phyloP scores from a whole-genome alignment of 2,113 vertebrate genomes.

The Pluvialis apricaria region DNA sequence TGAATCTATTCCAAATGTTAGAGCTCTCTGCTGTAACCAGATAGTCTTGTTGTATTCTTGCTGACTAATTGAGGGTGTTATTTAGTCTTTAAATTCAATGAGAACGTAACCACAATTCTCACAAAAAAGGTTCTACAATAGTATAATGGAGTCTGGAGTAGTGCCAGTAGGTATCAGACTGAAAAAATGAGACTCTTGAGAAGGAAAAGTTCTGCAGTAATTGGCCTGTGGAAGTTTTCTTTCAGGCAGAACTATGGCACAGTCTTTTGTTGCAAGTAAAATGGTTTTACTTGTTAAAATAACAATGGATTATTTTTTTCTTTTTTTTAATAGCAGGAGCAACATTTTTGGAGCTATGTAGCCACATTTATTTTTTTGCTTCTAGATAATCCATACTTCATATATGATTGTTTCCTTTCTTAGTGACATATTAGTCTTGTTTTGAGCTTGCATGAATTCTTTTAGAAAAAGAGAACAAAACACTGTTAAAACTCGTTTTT shows the following conservation, averaged over 20 bases:
- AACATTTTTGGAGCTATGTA: neutral
- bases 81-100: neutral
- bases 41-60: conserved; percentile 1
- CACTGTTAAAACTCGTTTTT: neutral
- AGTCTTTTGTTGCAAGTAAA: neutral
- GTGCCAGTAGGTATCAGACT: neutral
- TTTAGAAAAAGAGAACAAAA: neutral
- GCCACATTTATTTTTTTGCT: neutral
- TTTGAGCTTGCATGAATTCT: neutral
- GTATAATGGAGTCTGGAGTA: neutral
- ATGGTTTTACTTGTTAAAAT: neutral
- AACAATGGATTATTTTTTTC: neutral
- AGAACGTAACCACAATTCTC: neutral
- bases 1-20: neutral
- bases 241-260: neutral
- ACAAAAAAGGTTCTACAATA: neutral
- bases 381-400: neutral
- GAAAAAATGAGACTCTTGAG: neutral
- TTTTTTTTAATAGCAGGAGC: neutral
- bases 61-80: conserved; percentile 21
- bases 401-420: neutral
- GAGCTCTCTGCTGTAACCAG: conserved; percentile 1
- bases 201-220: neutral
- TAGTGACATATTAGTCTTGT: neutral
- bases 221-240: neutral